Evolutionary conservation across 2,113 vertebrate genomes (phyloP).

Genomic region (Hyaena hyaena): DNA sequence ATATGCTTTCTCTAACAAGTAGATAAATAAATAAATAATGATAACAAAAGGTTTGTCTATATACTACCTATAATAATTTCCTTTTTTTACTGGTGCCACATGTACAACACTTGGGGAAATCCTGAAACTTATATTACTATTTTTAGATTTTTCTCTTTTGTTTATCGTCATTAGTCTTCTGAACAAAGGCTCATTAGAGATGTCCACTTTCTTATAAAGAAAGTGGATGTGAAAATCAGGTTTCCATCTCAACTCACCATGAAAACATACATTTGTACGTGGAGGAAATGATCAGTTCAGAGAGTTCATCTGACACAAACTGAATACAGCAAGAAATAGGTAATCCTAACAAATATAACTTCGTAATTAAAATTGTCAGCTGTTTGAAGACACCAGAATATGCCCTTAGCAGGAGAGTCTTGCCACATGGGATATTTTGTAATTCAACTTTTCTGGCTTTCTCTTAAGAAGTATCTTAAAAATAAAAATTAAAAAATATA

Average conservation of each 20-base stretch:
- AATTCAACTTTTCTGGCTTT: background rate
- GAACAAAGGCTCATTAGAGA: background rate
- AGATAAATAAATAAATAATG: background rate
- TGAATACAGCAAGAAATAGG: background rate
- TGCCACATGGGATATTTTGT: background rate
- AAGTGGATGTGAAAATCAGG: background rate
- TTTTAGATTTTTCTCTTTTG: background rate
- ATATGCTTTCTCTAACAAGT: background rate
- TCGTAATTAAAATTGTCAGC: background rate
- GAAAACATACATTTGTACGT: background rate
- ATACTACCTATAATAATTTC: background rate
- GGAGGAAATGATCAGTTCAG: background rate
- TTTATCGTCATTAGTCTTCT: background rate
- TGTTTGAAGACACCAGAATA: conserved; percentile 7
- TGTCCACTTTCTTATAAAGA: background rate
- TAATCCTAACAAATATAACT: background rate
- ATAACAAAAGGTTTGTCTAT: background rate
- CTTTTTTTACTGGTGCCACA: background rate
- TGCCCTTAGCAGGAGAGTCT: background rate
- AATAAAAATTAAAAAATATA: background rate
- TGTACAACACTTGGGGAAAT: background rate
- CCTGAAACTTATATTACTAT: background rate
- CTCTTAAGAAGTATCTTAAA: background rate
- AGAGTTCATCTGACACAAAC: background rate
- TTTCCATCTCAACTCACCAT: conserved; percentile 53